Percentiles rank a stretch among this genome's conserved stretches.
Conservation (phyloP, 2,113 vertebrate genomes). For the Antechinus flavipes region DNA sequence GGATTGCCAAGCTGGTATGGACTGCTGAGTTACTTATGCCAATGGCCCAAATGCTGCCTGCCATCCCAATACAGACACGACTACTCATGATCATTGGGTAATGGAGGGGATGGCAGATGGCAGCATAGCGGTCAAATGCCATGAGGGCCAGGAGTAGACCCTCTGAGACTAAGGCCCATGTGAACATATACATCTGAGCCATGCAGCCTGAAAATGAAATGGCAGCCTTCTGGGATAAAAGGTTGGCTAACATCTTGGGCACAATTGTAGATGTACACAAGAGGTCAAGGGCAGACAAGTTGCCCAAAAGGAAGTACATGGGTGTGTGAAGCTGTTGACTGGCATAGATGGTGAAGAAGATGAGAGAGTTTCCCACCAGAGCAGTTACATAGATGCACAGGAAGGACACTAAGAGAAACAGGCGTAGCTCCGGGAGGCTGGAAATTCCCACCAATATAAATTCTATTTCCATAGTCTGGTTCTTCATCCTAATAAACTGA, state of each 20-base stretch:
- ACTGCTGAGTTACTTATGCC: slow-evolving; percentile 56
- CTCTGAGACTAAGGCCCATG: slow-evolving; percentile 46
- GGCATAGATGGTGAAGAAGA: slow-evolving; percentile 39
- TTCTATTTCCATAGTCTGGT: slow-evolving; percentile 11
- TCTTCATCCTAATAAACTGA: not conserved
- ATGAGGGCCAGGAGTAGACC: slow-evolving; percentile 57
- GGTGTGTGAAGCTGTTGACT: slow-evolving; percentile 52
- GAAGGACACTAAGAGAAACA: slow-evolving; percentile 56
- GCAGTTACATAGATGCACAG: slow-evolving; percentile 51
- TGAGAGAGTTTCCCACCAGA: slow-evolving; percentile 31
- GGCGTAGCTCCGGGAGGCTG: slow-evolving; percentile 43
- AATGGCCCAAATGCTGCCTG: slow-evolving; percentile 27
- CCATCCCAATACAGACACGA: slow-evolving; percentile 45
- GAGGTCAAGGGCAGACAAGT: slow-evolving; percentile 58
- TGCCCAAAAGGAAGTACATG: slow-evolving; percentile 65
- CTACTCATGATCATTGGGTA: slow-evolving; percentile 51
- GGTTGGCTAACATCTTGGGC: slow-evolving; percentile 39
- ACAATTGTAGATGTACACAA: slow-evolving; percentile 43
- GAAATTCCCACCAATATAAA: slow-evolving; percentile 53
- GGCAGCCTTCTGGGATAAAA: slow-evolving; percentile 24
- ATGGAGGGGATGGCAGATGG: slow-evolving; percentile 52
- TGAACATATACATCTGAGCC: slow-evolving; percentile 58
- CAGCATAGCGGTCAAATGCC: slow-evolving; percentile 55
- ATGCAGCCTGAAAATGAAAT: slow-evolving; percentile 45
- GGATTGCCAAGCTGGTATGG: slow-evolving; percentile 39